A percentile compares a stretch with the other conserved stretches of the same genome.
Evolutionary conservation across 2,888 invertebrate species (phyloP).

Genomic region (Zeuzera pyrina): DNA sequence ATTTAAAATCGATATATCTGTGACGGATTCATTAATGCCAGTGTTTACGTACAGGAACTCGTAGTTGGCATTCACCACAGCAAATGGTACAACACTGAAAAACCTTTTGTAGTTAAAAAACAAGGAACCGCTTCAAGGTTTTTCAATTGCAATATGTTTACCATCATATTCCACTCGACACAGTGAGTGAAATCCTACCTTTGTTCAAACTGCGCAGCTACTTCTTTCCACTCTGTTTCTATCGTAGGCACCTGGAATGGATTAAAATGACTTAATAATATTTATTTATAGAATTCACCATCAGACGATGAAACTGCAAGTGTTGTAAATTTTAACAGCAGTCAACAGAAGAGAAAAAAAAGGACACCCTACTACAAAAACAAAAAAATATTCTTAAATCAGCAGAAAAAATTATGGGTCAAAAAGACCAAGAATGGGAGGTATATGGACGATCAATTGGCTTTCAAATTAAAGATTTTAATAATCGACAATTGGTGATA

Average conservation of each 20-base stretch:
- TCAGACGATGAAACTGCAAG: too few relatives aligned
- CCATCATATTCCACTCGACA: background rate
- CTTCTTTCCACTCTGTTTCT: too few relatives aligned
- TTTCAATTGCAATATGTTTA: background rate
- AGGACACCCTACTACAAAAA: background rate
- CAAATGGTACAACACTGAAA: too few relatives aligned
- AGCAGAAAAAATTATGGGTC: background rate
- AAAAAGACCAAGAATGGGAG: background rate
- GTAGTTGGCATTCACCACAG: too few relatives aligned
- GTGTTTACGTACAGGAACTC: conserved; percentile 3
- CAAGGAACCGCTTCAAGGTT: background rate
- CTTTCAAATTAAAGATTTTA: background rate
- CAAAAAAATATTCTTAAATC: background rate
- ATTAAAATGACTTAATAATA: too few relatives aligned
- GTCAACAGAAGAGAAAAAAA: background rate
- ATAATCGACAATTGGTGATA: conserved; percentile 4
- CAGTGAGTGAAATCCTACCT: background rate
- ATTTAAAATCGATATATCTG: background rate
- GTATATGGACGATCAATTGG: background rate
- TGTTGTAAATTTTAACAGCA: too few relatives aligned
- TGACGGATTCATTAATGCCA: background rate
- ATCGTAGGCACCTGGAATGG: too few relatives aligned
- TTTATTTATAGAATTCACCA: too few relatives aligned
- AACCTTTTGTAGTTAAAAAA: background rate
- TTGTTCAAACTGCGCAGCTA: too few relatives aligned